Evolutionary conservation across 2,888 invertebrate species (phyloP), one percentile per base, ranked within the genome.

Genomic region (Drosophila maculinotata): DNA sequence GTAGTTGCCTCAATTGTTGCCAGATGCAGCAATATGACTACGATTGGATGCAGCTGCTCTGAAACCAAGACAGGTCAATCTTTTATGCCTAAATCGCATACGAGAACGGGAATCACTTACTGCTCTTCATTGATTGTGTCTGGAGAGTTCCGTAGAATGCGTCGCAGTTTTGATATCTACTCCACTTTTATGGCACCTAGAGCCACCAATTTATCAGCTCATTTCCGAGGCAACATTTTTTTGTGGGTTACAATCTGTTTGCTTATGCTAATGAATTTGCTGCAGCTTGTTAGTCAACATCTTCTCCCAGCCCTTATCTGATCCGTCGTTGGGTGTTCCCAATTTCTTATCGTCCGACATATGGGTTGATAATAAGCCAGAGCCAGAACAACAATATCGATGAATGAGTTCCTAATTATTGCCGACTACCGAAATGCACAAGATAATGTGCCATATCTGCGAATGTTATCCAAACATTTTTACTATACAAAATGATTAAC

Each of bases 261-360:
- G 52, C 51, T 75, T 70, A 81, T 66, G 63, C 63, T 81, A 77
- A 81, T 77, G 77, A 77, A 79, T 60, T 75, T 70, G 73, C 56
- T 64, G 56, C 60, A 28, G 12, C 23, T 58, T 42, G 52, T 59
- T 35, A 38, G 53, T 47, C 42, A 53, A 25, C 39, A 36, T 39
- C 35, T 35, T 25, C 17, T 17, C 14, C 31, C 28, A 56, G 14
- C 20, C 35, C 28, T 69, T 66, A 65, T 66, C 66, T 62, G 64
- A 63, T 63, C 64, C 59, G 39, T 35, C 41, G 26, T 17, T 9
- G 4, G 23, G 35, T 30, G 28, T 44, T 36, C 2, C 17, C 44
- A 45, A 17, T 17, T 36, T 62, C 30, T 30, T 59, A 45, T 59
- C 45, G 62, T 23, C 8, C 4, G 6, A 5, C 39, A 28, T 15